These are phyloP conservation scores for Trichonephila clavata DNA, from an alignment of 1,140 invertebrate species.

Conservation along the genomic window DNA sequence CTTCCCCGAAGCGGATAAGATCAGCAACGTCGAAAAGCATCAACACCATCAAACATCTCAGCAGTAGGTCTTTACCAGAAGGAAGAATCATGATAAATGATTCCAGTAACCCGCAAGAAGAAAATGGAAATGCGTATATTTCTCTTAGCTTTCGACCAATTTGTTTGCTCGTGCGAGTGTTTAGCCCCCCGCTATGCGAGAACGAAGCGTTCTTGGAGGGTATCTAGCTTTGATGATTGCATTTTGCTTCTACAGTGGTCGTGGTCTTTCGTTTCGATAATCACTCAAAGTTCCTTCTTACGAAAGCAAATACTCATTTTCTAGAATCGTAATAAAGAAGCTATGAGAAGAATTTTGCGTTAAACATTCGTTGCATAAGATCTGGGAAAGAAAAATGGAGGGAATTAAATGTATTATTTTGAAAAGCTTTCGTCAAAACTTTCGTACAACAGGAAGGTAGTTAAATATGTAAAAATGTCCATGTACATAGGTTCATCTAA, in stretches of 20 bases:
- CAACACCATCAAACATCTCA: slow-evolving; percentile 12
- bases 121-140: slow-evolving; percentile 18
- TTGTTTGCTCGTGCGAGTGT: slow-evolving; percentile 24
- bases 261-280: background rate
- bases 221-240: background rate
- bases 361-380: background rate
- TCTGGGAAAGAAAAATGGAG: background rate
- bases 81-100: slow-evolving; percentile 42
- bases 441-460: too few relatives aligned
- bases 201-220: background rate
- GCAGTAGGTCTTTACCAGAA: background rate
- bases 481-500: too few relatives aligned
- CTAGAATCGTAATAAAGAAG: background rate
- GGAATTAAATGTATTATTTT: background rate
- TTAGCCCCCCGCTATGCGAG: background rate
- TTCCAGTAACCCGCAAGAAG: background rate
- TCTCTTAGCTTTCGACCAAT: slow-evolving; percentile 8
- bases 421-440: too few relatives aligned
- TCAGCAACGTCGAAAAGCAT: background rate
- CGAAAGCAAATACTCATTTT: background rate
- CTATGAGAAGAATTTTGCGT: background rate
- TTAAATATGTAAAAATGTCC: too few relatives aligned
- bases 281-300: background rate
- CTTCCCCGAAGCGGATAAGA: background rate
- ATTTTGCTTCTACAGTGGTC: background rate